These are phyloP conservation scores for Ditylenchus weischeri DNA, from an alignment of 2,888 invertebrate genomes.

Conservation along the genomic window DNA sequence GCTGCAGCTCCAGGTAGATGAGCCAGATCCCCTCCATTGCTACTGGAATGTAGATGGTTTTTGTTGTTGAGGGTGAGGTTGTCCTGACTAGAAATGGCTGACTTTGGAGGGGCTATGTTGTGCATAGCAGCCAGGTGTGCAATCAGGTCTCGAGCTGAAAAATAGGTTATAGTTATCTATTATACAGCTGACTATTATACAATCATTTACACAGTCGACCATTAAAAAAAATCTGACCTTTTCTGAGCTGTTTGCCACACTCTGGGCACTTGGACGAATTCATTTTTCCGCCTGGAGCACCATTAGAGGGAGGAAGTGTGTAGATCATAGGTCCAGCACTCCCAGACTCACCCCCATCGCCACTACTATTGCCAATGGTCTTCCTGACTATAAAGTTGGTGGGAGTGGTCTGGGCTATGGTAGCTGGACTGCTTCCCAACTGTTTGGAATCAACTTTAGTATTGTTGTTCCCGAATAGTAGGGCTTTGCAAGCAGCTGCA, in stretches of 20 bases:
- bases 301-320: background rate
- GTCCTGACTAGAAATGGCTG: background rate
- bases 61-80: conserved; percentile 6
- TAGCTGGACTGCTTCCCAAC: background rate
- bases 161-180: background rate
- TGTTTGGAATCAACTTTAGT: background rate
- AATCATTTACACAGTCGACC: no score
- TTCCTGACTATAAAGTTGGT: conserved; percentile 9
- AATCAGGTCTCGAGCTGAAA: conserved; percentile 34
- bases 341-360: background rate
- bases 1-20: conserved; percentile 6
- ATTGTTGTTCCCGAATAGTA: conserved; percentile 8
- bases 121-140: conserved; percentile 37
- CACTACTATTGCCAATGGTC: conserved; percentile 2
- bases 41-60: background rate
- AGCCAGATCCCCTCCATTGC: conserved; percentile 3
- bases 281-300: background rate
- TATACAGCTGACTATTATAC: no score
- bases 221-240: conserved; percentile 40
- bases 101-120: conserved; percentile 17
- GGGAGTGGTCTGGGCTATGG: conserved; percentile 10
- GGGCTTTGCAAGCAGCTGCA: conserved; percentile 19
- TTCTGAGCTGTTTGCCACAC: conserved; percentile 58
- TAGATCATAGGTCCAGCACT: background rate
- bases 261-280: conserved; percentile 43